Base-by-base conservation (phyloP, 2,888 invertebrate species). In the Temnothorax ravouxi region DNA sequence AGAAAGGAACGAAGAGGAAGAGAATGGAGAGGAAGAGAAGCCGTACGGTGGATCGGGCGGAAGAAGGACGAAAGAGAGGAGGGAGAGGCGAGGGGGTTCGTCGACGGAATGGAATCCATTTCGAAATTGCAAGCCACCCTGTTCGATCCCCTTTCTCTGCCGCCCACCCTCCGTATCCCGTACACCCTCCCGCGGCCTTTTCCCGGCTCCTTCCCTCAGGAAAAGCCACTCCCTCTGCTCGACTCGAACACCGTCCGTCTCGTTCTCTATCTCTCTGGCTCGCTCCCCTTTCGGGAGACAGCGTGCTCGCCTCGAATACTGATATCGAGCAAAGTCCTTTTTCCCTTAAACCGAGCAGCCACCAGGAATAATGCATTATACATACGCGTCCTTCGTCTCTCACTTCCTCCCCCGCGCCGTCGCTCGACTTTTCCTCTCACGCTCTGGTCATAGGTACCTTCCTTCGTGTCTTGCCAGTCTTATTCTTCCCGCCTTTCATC, bases 61-160 rank as follows among this genome's bases (percentile, higher is more conserved):
- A 66, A 84, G 71, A 75, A 75, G 84, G 66, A 84, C 76, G 83
- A 71, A 64, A 84, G 75, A 85, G 62, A 75, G 82, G 82, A 86
- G 82, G 6, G 71, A 34, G 6, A 3, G 67, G 67, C 29, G 84
- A 21, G 82, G 62, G 84, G 72, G 71, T 50, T 84, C 72, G 86
- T 87, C 88, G 90, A 90, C 87, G 91, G 92, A 92, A 91, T 91
- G 93, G 94, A 94, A 94, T 94, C 94, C 94, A 94, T 94, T 94
- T 94, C 94, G 93, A 94, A 94, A 94, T 94, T 94, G 94, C 94
- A 92, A 94, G 92, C 93, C 93, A 93, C 92, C 92, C 93, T 91
- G 88, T 89, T 89, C 89, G 84, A 84, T 86, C 84, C 89, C 86
- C 83, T 86, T 89, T 88, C 84, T 87, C 87, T 72, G 75, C 86